Conservation (phyloP, 2,888 invertebrate genomes). For the Aporophyla lueneburgensis region DNA sequence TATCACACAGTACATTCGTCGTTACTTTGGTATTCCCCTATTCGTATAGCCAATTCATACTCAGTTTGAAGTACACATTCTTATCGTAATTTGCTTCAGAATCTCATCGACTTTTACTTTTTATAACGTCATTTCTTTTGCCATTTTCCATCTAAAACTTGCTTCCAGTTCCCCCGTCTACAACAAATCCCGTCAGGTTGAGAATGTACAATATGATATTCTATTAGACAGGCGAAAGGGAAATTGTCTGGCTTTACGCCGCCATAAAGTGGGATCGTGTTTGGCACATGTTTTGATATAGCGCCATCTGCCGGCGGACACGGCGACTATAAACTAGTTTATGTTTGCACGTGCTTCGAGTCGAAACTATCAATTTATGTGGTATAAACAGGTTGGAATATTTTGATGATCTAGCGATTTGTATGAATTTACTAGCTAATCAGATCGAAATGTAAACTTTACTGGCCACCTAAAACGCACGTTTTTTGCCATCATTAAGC, state of each 20-base stretch:
- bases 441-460: background rate
- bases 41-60: background rate
- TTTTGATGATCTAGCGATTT: slow-evolving; percentile 6
- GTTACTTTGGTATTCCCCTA: background rate
- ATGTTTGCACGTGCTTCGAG: slow-evolving; percentile 29
- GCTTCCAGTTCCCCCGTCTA: background rate
- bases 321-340: slow-evolving; percentile 48
- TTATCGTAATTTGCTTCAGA: background rate
- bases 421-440: background rate
- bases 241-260: slow-evolving; percentile 61
- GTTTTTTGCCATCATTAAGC: background rate
- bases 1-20: background rate
- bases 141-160: background rate
- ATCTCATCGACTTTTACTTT: background rate
- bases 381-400: background rate
- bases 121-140: background rate
- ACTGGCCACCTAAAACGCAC: background rate
- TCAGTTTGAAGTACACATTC: background rate
- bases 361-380: slow-evolving; percentile 27
- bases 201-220: slow-evolving; percentile 47
- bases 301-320: slow-evolving; percentile 48
- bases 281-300: slow-evolving; percentile 52
- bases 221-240: slow-evolving; percentile 48
- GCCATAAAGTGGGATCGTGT: slow-evolving; percentile 52
- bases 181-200: slow-evolving; percentile 23